Base-by-base conservation (phyloP, 2,888 invertebrate genomes). In the Campoplex capitator region DNA sequence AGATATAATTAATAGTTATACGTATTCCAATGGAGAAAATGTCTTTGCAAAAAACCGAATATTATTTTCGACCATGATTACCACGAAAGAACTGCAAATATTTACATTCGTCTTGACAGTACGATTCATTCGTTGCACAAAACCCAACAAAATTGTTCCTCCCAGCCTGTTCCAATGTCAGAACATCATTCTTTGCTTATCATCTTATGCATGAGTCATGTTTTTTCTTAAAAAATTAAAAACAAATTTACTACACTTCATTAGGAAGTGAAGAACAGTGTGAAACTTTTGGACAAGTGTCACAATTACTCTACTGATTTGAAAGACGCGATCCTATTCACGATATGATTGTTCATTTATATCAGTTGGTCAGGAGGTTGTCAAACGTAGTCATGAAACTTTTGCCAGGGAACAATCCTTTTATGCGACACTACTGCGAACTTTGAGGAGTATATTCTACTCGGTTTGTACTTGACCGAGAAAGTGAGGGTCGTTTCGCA, bases 401-500 rank as follows among this genome's bases (percentile, higher is more conserved):
- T 70, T 54, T 28, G 38, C 28, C 42, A 8, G 28, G 28, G 4
- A 58, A 42, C 80, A 73, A 73, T 80, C 74, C 73, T 78, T 77
- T 58, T 71, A 51, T 56, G n/a, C 35, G 32, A 9, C 48, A 38
- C 48, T 18, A 51, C 28, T 74, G 76, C 51, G n/a, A 73, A 68
- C 28, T 56, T 48, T 38, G 76, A 73, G 45, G 51, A 71, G 67
- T 68, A 18, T 67, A 48, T 81, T 81, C 16, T n/a, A 74, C 23
- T 38, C 4, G 6, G 45, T 71, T 32, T 13, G 75, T 84, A 62
- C 56, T 56, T 45, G 18, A 70, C 58, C 51, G 51, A 70, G 75
- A 76, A 81, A 84, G 80, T 45, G 68, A 68, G 62, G 73, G 74
- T 75, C 45, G 45, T 75, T 84, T 82, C 56, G 76, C 58, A 80